These are phyloP conservation scores for Danionella dracula DNA, from an alignment of 2,797 vertebrate species.

Conservation along the genomic window DNA sequence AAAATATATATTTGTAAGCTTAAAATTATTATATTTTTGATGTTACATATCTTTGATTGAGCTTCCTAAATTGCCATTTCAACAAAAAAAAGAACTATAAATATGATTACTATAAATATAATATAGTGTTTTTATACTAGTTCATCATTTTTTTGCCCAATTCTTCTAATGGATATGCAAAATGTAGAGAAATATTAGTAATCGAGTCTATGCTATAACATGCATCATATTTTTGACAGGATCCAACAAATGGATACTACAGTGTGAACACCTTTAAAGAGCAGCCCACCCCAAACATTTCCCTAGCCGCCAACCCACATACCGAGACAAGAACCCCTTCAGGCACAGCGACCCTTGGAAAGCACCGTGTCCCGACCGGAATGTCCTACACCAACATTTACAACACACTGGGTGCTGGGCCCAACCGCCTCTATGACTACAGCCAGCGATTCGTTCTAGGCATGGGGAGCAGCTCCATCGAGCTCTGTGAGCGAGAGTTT, in stretches of 20 bases:
- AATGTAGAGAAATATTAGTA: too few species aligned
- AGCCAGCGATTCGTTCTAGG: slow-evolving; percentile 94
- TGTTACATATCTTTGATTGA: too few species aligned
- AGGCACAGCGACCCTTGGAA: slow-evolving; percentile 67
- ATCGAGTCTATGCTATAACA: too few species aligned
- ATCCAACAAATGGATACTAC: slow-evolving; percentile 97
- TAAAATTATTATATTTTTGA: too few species aligned
- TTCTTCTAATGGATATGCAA: too few species aligned
- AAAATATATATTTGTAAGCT: too few species aligned
- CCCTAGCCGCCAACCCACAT: slow-evolving; percentile 76
- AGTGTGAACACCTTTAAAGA: slow-evolving; percentile 97
- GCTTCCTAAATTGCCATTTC: too few species aligned
- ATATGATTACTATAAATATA: too few species aligned
- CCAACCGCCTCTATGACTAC: slow-evolving; percentile 96
- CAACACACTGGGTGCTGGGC: slow-evolving; percentile 87
- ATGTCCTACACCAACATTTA: slow-evolving; percentile 99
- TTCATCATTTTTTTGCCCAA: too few species aligned
- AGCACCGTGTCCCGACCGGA: slow-evolving; percentile 92
- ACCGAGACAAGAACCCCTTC: slow-evolving; percentile 71
- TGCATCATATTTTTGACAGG: slow-evolving; percentile 56
- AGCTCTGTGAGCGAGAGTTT: slow-evolving; percentile 95
- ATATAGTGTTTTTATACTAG: too few species aligned
- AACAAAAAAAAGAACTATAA: too few species aligned
- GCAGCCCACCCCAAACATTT: slow-evolving; percentile 83
- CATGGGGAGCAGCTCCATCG: slow-evolving; percentile 98